Base-by-base conservation (phyloP, 1,140 invertebrate species). In the Adoxophyes honmai region DNA sequence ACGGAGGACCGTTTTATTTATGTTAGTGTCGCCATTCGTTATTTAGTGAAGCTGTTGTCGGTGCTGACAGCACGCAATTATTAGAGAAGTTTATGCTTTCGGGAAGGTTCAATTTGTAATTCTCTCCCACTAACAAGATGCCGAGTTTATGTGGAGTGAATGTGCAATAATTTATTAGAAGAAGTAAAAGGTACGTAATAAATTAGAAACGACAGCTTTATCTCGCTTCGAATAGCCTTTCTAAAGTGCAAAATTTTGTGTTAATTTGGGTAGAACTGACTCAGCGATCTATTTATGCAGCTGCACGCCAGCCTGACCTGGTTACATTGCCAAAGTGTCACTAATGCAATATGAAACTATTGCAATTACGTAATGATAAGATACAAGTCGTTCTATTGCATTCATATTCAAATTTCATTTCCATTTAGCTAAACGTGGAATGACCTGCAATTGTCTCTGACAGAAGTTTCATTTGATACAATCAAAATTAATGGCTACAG, bases 271-370 rank as follows among this genome's bases (percentile, higher is more conserved):
- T 38, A 38, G 1, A 38, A 11, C 36, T 38, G 42, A 33, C 16
- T 18, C 21, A 82, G 64, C 76, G 62, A 78, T 81, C 74, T 86
- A 84, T 87, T 85, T 87, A 78, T 82, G 82, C 82, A 86, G 76
- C 81, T 75, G 84, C 65, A 36, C 2, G 68, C 57, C 51, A 39
- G 52, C 39, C 9, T 84, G 84, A 84, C 84, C 84, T 86, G 78
- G 69, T 82, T 86, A 72, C 69, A 65, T 55, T 70, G 72, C 66
- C 68, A 68, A 66, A 55, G 57, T 73, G 67, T 68, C 64, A 68
- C 52, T 48, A 33, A 48, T n/a, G 42, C 42, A 18, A 48, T 48
- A 48, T 48, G 42, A 48, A 48, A 48, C 42, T 28, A 48, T 18
- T 21, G 21, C 18, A 44, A 48, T 18, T 48, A 48, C 42, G 16